Conservation (phyloP, 2,888 invertebrate genomes). For the Bibio marci region DNA sequence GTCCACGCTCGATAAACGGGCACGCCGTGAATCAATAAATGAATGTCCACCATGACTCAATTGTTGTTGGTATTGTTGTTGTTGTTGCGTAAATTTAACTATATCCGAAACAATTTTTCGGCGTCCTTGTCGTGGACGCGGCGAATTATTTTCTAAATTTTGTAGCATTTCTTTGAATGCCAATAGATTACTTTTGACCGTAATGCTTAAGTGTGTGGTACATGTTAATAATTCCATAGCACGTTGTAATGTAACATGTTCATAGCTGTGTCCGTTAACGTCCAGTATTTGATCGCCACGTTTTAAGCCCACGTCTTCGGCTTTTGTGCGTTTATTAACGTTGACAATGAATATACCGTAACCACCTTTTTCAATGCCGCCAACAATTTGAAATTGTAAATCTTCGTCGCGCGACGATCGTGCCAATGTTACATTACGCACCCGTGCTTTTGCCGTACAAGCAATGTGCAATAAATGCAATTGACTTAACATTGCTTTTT, state of each 20-base stretch:
- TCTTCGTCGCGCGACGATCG: slow-evolving; percentile 85
- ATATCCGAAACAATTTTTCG: slow-evolving; percentile 38
- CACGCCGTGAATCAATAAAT: slow-evolving; percentile 14
- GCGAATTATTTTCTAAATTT: slow-evolving; percentile 30
- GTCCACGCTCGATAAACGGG: slow-evolving; percentile 58
- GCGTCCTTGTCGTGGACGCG: slow-evolving; percentile 44
- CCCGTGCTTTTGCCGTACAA: slow-evolving; percentile 90
- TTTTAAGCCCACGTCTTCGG: slow-evolving; percentile 90
- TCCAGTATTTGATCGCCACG: slow-evolving; percentile 95
- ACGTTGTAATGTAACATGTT: slow-evolving; percentile 77
- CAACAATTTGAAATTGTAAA: slow-evolving; percentile 82
- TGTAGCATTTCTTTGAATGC: slow-evolving; percentile 55
- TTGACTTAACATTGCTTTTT: slow-evolving; percentile 72
- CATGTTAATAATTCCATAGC: slow-evolving; percentile 86
- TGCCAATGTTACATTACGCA: slow-evolving; percentile 79
- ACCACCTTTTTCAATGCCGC: slow-evolving; percentile 79
- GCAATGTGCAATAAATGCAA: slow-evolving; percentile 81
- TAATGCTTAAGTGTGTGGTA: slow-evolving; percentile 89
- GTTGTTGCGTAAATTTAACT: slow-evolving; percentile 38
- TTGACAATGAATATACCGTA: slow-evolving; percentile 91
- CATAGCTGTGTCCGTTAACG: slow-evolving; percentile 94
- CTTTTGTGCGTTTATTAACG: slow-evolving; percentile 84
- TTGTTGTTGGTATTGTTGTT: slow-evolving; percentile 19
- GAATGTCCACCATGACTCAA: slow-evolving; percentile 14
- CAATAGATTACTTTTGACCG: slow-evolving; percentile 90